Percentiles rank a stretch among this genome's conserved stretches.
Evolutionary conservation across 2,888 invertebrate species (phyloP).

Genomic region (Strigamia crassipes): DNA sequence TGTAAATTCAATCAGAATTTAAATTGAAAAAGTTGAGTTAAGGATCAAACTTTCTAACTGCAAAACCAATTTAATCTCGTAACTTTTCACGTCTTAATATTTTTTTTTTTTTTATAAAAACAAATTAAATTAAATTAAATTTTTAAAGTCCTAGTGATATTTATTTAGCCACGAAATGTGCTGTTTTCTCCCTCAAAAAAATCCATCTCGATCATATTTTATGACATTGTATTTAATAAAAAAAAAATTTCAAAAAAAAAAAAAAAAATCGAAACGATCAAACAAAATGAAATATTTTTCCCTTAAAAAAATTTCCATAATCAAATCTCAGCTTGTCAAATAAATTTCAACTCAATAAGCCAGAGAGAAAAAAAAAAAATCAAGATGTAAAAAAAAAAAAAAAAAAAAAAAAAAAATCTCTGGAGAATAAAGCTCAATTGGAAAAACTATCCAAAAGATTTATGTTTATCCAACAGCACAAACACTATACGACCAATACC

Average conservation of each 20-base stretch:
- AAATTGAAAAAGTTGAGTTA: too few relatives aligned
- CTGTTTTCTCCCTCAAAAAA: background rate
- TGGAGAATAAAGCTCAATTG: conserved; percentile 20
- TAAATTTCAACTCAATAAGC: conserved; percentile 4
- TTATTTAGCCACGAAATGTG: background rate
- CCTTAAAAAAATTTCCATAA: background rate
- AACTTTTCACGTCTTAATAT: too few relatives aligned
- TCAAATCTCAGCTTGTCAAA: background rate
- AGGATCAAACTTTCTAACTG: too few relatives aligned
- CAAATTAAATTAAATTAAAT: too few relatives aligned
- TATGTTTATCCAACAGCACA: conserved; percentile 15
- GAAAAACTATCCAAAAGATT: conserved; percentile 28
- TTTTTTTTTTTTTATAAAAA: too few relatives aligned
- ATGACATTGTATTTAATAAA: background rate
- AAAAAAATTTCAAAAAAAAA: background rate
- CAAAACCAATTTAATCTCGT: too few relatives aligned
- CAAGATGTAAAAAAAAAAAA: too few relatives aligned
- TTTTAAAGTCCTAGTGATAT: too few relatives aligned
- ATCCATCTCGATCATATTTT: background rate
- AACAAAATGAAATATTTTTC: background rate
- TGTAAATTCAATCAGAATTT: too few relatives aligned
- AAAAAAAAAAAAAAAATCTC: background rate
- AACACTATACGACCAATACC: conserved; percentile 40
- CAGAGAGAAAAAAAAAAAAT: background rate
- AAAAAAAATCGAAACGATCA: background rate